Evolutionary conservation across 2,888 invertebrate species (phyloP), one percentile per base, ranked within the genome.

Genomic region (Altica lythri): DNA sequence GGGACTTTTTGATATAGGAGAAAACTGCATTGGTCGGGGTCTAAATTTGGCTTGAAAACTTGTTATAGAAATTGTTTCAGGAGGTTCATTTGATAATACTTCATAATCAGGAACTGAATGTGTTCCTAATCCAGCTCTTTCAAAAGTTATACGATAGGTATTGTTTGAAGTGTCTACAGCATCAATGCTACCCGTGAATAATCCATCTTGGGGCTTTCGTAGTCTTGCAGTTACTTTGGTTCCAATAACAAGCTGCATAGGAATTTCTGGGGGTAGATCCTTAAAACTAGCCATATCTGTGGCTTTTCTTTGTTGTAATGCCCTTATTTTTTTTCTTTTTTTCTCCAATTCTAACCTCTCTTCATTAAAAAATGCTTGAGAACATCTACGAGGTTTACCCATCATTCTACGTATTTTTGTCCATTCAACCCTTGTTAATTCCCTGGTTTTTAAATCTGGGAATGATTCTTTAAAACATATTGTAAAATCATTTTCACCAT

Each of bases 71-170:
- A 96, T 87, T 16, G 94, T 95, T 72, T 96, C 96, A 34, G 92
- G 90, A 34, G 89, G 86, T 67, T 95, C 95, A 75, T 93, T 93
- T 1, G 94, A 93, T 74, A 95, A 80, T 59, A 97, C 96, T 83
- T 97, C 97, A 79, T 89, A 95, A 78, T 98, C 97, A 14, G 95
- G 95, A 57, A 97, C 92, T 47, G 95, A 94, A 77, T 96, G 94
- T 3, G 95, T 95, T 1, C 96, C 96, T 30, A 97, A 80, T 35
- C 94, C 95, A 34, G 86, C 86, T 45, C 95, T 82, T 75, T 96
- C 96, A 79, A 98, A 97, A 1, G 93, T 91, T 64, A 98, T 92
- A 67, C 97, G 83, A 75, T 98, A 98, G 5, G 93, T 92, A 68
- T 93, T 94, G 70, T 93, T 92, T 2, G 92, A 88, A 3, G 95